Percentiles rank a stretch among this genome's conserved stretches.
Evolutionary conservation across 2,888 invertebrate species (phyloP).

Genomic region (Volucella inflata): DNA sequence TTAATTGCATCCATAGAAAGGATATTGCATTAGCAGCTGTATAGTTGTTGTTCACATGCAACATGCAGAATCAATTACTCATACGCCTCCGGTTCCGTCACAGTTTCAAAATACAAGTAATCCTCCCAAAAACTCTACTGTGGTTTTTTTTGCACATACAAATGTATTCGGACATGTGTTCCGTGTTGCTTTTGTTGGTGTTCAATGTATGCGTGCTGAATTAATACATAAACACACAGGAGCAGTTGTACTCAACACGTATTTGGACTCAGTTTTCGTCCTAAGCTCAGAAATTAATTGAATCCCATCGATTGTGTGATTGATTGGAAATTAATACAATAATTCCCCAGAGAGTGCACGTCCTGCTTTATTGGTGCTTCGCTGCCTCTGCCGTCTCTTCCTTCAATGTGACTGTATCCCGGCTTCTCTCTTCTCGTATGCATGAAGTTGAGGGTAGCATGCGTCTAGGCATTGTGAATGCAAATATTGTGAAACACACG

Average conservation of each 20-base stretch:
- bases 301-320: constrained; percentile 73
- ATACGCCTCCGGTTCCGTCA: constrained; percentile 39
- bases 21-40: constrained; percentile 67
- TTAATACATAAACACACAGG: neutral
- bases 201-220: constrained; percentile 29
- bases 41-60: constrained; percentile 3
- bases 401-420: no score
- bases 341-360: constrained; percentile 41
- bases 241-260: neutral
- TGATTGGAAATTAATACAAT: constrained; percentile 74
- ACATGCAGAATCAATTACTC: constrained; percentile 59
- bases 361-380: neutral
- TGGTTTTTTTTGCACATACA: no score
- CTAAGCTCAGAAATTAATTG: constrained; percentile 74
- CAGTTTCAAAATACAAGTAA: neutral
- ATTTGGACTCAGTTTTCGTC: constrained; percentile 17
- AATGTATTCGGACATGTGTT: neutral
- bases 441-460: no score
- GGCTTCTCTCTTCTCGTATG: no score
- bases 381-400: no score
- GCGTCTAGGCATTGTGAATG: constrained; percentile 18
- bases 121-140: neutral
- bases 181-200: constrained; percentile 52
- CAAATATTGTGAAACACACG: constrained; percentile 49
- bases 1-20: constrained; percentile 69